phyloP scores from a whole-genome alignment of 30 jellyfish, hydroid and myxozoan species.

The Phacellophora camtschatica region DNA sequence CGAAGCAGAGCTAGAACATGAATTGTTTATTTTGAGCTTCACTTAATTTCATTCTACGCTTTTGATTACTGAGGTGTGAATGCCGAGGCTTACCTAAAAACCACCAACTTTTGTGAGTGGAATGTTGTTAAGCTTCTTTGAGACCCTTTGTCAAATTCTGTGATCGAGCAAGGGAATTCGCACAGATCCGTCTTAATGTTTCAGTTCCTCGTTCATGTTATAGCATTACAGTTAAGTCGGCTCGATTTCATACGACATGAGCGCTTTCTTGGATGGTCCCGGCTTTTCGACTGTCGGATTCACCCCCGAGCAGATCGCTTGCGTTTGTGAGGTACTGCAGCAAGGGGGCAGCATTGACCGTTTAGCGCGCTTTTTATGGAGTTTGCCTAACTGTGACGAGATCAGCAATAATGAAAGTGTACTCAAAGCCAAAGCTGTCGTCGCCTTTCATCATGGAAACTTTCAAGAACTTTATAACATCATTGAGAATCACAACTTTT shows the following conservation, averaged over 20 bases:
- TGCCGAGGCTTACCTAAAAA: conserved; percentile 73
- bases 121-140: conserved; percentile 63
- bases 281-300: conserved; percentile 69
- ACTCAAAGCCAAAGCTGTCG: conserved; percentile 86
- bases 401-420: conserved; percentile 78
- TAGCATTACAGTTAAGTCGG: conserved; percentile 63
- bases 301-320: conserved; percentile 96
- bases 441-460: conserved; percentile 92
- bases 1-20: conserved; percentile 56
- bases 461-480: conserved; percentile 86
- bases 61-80: conserved; percentile 79
- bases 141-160: conserved; percentile 58
- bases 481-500: conserved; percentile 76
- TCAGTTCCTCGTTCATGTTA: conserved; percentile 52
- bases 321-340: conserved; percentile 91
- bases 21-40: conserved; percentile 67
- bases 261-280: conserved; percentile 66
- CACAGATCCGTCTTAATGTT: conserved; percentile 15
- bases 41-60: conserved; percentile 60
- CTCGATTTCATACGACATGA: conserved; percentile 65
- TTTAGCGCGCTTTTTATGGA: conserved; percentile 91
- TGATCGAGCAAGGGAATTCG: conserved; percentile 59
- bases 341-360: conserved; percentile 95
- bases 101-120: conserved; percentile 70
- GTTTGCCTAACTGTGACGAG: conserved; percentile 90